Base-by-base conservation (phyloP, 2,888 invertebrate species). In the Lepidocyrtoides sp. region DNA sequence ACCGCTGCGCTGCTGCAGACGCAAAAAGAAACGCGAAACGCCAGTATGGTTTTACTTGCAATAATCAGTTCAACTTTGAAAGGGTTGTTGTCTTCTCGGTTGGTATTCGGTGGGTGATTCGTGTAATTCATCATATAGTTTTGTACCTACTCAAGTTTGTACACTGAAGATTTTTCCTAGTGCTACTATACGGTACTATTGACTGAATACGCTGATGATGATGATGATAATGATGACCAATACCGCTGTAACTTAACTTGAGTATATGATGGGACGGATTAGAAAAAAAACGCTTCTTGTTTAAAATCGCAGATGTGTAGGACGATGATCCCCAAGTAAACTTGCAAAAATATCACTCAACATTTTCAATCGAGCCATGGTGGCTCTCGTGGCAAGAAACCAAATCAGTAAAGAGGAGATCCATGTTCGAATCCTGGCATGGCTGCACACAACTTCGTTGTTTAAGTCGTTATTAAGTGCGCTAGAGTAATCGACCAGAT, bases 381-480 rank as follows among this genome's bases (percentile, higher is more conserved):
- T 91, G 91, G 91, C 86, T 91, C 86, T 26, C n/a, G 91, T 91
- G 66, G 86, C 91, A 91, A 91, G 82, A 44, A 44, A 82, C 86
- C 81, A 66, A 54, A 20, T 84, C 92, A 92, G 92, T 60, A 26
- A 88, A 88, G 92, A 92, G 92, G 92, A 91, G 92, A 91, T 84
- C 51, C 92, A 91, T 81, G 92, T 92, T 92, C 92, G 91, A 92
- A 87, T 92, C 92, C 83, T 92, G 92, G 84, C 91, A 72, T 85
- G 92, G 92, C 92, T 60, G 84, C 79, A 81, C 92, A 83, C 85
- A 69, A 88, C 86, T 87, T 88, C 90, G 91, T 91, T 91, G 91
- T 82, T 91, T 91, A 91, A 91, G 91, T 91, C 91, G 60, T 90
- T 85, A 36, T 23, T 91, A 91, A 86, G 86, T 82, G 75, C n/a